Evolutionary conservation across 2,113 vertebrate species (phyloP), one percentile per base, ranked within the genome.

Genomic region (Poeciliopsis turrubarensis): DNA sequence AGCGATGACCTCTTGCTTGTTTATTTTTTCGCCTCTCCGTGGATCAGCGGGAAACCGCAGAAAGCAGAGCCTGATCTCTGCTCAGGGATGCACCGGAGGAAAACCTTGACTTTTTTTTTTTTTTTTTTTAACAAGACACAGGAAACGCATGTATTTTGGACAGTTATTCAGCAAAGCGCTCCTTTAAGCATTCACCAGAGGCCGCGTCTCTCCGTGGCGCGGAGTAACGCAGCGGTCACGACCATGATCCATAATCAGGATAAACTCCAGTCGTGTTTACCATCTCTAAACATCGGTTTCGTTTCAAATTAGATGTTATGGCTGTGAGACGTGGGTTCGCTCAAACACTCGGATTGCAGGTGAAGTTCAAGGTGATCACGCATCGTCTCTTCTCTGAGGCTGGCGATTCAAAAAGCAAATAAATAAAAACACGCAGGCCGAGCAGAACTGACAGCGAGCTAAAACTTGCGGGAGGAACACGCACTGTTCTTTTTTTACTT

Each of bases 341-440:
- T 77, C 47, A 75, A 51, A 79, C 51, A 13, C 29, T 70, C 69
- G 39, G 62, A 69, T 89, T 72, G 68, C 34, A 68, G 72, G 60
- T 80, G 64, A 75, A 79, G 72, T 78, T 81, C 41, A 77, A 82
- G 75, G 64, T 85, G 79, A 88, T 81, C 73, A 68, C 65, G 54
- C 70, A 66, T 51, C 26, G 63, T 22, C 41, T 32, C 29, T 44
- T 30, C 29, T 51, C 5, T 64, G 10, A 65, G 27, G 37, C 26
- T 62, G 10, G 14, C 25, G 70, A 60, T 83, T 39, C 31, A 60
- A 66, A 4, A 51, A 37, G 0, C 2, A 37, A 0, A 10, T 0
- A 37, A 25, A 47, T 25, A 47, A 7, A 68, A 39, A 6, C 14
- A 15, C 5, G 26, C 51, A 57, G 25, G 51, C 51, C 25, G 2